These are phyloP conservation scores for Sitobion miscanthi DNA, from an alignment of 1,140 invertebrate genomes.

Conservation along the genomic window DNA sequence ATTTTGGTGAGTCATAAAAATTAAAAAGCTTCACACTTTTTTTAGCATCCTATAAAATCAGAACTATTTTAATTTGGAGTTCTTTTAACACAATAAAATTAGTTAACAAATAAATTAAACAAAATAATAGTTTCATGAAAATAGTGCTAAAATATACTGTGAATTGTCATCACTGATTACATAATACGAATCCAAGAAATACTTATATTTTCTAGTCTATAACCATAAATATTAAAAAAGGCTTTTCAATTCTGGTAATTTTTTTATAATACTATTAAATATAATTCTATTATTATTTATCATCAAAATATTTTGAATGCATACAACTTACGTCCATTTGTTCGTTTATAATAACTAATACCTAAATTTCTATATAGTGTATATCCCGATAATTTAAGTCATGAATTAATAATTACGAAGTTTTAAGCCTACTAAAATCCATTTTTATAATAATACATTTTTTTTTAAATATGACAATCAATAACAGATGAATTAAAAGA, in stretches of 20 bases:
- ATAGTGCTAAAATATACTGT: neutral
- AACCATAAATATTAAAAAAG: neutral
- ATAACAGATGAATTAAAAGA: too few species aligned
- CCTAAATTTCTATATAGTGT: too few species aligned
- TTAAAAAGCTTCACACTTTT: neutral
- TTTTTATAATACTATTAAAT: neutral
- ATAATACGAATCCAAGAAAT: neutral
- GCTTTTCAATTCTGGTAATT: neutral
- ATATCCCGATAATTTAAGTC: too few species aligned
- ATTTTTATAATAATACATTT: too few species aligned
- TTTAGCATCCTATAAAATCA: neutral
- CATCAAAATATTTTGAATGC: too few species aligned
- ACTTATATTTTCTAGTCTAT: neutral
- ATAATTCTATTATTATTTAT: neutral
- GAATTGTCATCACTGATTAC: neutral
- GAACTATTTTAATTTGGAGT: neutral
- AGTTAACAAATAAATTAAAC: neutral
- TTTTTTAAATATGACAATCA: too few species aligned
- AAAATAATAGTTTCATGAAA: neutral
- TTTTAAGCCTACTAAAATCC: too few species aligned
- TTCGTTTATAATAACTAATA: too few species aligned
- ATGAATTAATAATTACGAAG: too few species aligned
- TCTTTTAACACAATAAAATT: neutral
- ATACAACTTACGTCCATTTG: too few species aligned
- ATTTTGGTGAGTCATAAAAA: neutral